These are phyloP conservation scores for Adoxophyes honmai DNA, from an alignment of 1,140 invertebrate species.

Conservation along the genomic window DNA sequence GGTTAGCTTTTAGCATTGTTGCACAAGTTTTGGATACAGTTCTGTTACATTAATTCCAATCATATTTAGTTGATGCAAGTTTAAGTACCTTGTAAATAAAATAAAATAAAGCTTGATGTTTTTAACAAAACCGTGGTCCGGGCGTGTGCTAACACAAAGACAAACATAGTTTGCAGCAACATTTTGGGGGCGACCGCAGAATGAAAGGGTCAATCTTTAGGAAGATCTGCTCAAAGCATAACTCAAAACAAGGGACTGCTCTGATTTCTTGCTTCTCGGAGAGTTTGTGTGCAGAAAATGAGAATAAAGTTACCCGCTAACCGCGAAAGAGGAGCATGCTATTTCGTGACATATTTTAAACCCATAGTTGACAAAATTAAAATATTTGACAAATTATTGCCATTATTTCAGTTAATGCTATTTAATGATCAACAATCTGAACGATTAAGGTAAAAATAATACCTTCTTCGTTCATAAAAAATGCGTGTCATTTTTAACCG, in stretches of 20 bases:
- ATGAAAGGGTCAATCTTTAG: constrained; percentile 11
- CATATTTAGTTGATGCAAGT: background rate
- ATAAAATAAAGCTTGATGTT: background rate
- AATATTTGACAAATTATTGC: no score
- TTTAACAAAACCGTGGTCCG: background rate
- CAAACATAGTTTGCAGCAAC: constrained; percentile 13
- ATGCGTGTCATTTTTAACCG: no score
- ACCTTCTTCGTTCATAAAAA: no score
- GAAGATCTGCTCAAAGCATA: constrained; percentile 21
- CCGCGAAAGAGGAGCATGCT: no score
- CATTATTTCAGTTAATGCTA: no score
- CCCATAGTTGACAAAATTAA: no score
- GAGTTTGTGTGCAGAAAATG: constrained; percentile 65
- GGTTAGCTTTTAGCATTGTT: background rate
- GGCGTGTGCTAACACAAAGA: background rate
- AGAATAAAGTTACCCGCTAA: constrained; percentile 28
- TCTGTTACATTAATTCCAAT: background rate
- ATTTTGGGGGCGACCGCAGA: constrained; percentile 19
- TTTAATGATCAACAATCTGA: no score
- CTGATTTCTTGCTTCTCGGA: constrained; percentile 17
- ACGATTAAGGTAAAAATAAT: no score
- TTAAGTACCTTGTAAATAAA: no score
- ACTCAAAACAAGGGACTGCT: constrained; percentile 16
- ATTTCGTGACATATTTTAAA: no score
- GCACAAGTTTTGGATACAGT: constrained; percentile 7